A percentile compares a stretch with the other conserved stretches of the same genome.
phyloP scores from a whole-genome alignment of 1,140 invertebrate species.

The Ceratosolen fusciceps region DNA sequence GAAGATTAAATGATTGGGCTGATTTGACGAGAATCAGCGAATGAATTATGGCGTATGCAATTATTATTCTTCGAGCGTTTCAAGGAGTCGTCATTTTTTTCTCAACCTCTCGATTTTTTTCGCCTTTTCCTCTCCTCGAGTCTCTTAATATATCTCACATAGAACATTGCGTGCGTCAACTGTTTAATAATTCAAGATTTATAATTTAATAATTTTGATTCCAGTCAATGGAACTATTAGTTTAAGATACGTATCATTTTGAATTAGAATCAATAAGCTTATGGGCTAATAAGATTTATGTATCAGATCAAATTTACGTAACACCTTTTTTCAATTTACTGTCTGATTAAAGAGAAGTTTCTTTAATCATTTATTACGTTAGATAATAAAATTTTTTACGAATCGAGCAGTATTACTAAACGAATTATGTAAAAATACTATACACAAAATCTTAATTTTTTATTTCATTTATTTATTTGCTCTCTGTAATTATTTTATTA shows the following conservation, averaged over 20 bases:
- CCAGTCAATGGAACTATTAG: background rate
- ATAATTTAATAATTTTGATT: background rate
- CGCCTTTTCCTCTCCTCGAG: background rate
- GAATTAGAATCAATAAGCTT: background rate
- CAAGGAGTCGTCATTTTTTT: background rate
- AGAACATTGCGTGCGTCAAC: too few relatives aligned
- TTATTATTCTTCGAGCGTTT: slow-evolving; percentile 1
- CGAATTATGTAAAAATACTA: too few relatives aligned
- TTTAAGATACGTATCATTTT: background rate
- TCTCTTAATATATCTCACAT: background rate
- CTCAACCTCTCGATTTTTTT: background rate
- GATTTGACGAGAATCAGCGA: slow-evolving; percentile 19
- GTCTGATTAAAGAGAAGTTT: too few relatives aligned
- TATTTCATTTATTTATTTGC: too few relatives aligned
- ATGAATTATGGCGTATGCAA: slow-evolving; percentile 22
- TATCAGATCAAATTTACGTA: too few relatives aligned
- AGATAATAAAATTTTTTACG: too few relatives aligned
- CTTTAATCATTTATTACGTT: too few relatives aligned
- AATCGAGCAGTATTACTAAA: too few relatives aligned
- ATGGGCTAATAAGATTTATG: background rate
- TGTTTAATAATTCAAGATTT: background rate
- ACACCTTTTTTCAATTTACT: too few relatives aligned
- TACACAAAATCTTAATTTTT: too few relatives aligned
- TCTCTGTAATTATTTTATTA: too few relatives aligned
- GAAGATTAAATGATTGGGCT: slow-evolving; percentile 19